Conservation (phyloP, 2,797 vertebrate genomes). For the Sebastes trivittatus region DNA sequence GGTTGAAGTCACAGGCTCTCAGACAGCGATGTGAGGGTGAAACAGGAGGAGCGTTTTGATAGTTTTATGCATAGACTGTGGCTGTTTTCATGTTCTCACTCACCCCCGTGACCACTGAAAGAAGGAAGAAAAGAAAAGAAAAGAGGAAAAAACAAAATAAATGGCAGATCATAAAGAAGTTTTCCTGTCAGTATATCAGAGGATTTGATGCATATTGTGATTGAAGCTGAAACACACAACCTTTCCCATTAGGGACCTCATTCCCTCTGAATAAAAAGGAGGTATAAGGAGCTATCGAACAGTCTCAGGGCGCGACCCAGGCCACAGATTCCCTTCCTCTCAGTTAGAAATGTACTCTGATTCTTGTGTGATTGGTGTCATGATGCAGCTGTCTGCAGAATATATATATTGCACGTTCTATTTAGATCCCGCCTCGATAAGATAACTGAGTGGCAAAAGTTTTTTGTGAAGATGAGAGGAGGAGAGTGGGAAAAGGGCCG, state of each 20-base stretch:
- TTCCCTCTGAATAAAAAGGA: conserved; percentile 4
- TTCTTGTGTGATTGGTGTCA: conserved; percentile 12
- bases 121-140: conserved; percentile 37
- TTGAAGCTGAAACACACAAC: conserved; percentile 2
- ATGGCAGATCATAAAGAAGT: conserved; percentile 21
- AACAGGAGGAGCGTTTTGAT: conserved; percentile 42
- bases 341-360: not conserved
- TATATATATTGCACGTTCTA: conserved; percentile 67
- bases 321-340: conserved; percentile 19
- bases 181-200: not conserved
- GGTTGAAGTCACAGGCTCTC: conserved; percentile 35
- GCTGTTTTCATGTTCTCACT: conserved; percentile 67
- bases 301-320: conserved; percentile 5
- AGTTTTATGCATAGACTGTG: conserved; percentile 71
- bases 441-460: conserved; percentile 16
- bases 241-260: not conserved
- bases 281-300: conserved; percentile 5
- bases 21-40: conserved; percentile 27
- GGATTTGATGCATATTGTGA: not conserved
- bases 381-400: conserved; percentile 19
- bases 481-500: not conserved
- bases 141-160: conserved; percentile 31
- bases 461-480: conserved; percentile 7
- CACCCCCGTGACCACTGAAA: conserved; percentile 78
- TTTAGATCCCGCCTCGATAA: conserved; percentile 55